A percentile compares a stretch with the other conserved stretches of the same genome.
These are phyloP conservation scores for Prietella phreatophila DNA, from an alignment of 2,113 vertebrate genomes.

Conservation along the genomic window DNA sequence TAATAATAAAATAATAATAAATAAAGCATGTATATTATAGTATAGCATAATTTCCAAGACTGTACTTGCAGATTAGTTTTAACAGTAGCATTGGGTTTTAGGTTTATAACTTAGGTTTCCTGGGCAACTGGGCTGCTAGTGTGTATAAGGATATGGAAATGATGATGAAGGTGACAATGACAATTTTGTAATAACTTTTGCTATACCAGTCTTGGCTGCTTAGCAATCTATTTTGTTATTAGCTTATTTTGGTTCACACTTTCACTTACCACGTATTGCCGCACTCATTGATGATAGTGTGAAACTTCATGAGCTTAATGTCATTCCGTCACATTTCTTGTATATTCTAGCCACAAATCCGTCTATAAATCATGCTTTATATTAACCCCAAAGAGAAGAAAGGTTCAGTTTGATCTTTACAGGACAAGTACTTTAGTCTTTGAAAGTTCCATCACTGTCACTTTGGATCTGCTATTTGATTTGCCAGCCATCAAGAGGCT, in stretches of 20 bases:
- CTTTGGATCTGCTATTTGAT: slow-evolving; percentile 36
- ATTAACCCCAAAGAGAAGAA: slow-evolving; percentile 43
- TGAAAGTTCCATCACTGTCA: slow-evolving; percentile 52
- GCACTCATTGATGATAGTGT: slow-evolving; percentile 38
- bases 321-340: slow-evolving; percentile 30
- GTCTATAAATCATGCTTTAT: slow-evolving; percentile 22
- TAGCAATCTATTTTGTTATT: slow-evolving; percentile 37
- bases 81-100: not conserved
- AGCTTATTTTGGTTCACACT: slow-evolving; percentile 31
- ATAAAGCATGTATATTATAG: not conserved
- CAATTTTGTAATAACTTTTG: slow-evolving; percentile 17
- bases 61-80: not conserved
- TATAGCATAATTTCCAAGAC: not conserved
- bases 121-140: not conserved
- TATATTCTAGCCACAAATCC: slow-evolving; percentile 45
- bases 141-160: slow-evolving; percentile 27
- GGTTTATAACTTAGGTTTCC: not conserved
- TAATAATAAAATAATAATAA: too few species aligned
- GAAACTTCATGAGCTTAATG: slow-evolving; percentile 29
- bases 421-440: slow-evolving; percentile 49
- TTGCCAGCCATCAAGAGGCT: slow-evolving; percentile 14
- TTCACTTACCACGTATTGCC: slow-evolving; percentile 24
- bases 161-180: not conserved
- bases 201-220: not conserved
- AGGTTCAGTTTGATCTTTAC: slow-evolving; percentile 56